Evolutionary conservation across 1,140 invertebrate genomes (phyloP).

Genomic region (Prorops nasuta): DNA sequence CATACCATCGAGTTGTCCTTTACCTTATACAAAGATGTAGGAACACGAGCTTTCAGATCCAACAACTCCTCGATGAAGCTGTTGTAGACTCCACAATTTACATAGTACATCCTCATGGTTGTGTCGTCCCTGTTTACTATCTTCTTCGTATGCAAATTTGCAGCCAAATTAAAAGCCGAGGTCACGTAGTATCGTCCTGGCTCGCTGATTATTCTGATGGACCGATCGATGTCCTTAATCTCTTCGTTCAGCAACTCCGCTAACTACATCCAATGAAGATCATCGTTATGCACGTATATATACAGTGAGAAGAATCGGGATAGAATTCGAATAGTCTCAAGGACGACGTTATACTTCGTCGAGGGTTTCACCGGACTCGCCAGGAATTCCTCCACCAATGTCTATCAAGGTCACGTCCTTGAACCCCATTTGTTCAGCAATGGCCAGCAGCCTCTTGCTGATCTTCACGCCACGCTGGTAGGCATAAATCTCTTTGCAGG

Average conservation of each 20-base stretch:
- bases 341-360: constrained; percentile 58
- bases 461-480: constrained; percentile 70
- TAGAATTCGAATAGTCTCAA: no score
- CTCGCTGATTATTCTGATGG: constrained; percentile 67
- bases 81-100: constrained; percentile 74
- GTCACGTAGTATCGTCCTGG: constrained; percentile 72
- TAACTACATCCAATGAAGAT: constrained; percentile 41
- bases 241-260: constrained; percentile 58
- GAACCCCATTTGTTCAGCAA: constrained; percentile 66
- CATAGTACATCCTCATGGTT: constrained; percentile 61
- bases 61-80: constrained; percentile 61
- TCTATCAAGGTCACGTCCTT: constrained; percentile 72
- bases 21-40: constrained; percentile 56
- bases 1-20: background rate
- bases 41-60: constrained; percentile 25
- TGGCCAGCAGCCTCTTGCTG: constrained; percentile 67
- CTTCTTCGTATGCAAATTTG: constrained; percentile 66
- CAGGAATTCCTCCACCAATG: constrained; percentile 84
- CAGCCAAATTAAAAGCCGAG: constrained; percentile 64
- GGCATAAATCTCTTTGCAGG: constrained; percentile 70
- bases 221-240: constrained; percentile 64
- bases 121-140: constrained; percentile 40
- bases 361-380: constrained; percentile 62
- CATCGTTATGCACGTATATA: constrained; percentile 62
- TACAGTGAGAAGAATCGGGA: no score